These are phyloP conservation scores for Eurois occulta DNA, from an alignment of 2,888 invertebrate genomes.

Conservation along the genomic window DNA sequence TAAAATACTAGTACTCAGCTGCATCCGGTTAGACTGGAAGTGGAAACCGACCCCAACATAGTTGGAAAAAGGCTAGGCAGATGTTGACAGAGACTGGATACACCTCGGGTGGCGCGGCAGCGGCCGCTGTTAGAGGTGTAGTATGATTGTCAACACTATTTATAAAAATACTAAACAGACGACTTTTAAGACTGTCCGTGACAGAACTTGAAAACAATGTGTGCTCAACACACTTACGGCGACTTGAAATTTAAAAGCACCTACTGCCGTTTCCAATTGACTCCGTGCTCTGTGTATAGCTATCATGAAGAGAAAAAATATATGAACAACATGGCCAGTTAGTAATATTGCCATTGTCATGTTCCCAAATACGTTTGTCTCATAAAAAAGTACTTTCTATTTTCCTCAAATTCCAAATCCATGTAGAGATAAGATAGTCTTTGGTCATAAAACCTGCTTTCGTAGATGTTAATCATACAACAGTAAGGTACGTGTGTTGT, in stretches of 20 bases:
- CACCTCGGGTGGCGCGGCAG: too few relatives aligned
- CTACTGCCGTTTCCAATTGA: neutral
- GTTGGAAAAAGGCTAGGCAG: too few relatives aligned
- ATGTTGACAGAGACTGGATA: too few relatives aligned
- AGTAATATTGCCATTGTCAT: neutral
- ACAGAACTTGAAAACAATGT: neutral
- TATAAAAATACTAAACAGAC: too few relatives aligned
- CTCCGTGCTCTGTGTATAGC: neutral
- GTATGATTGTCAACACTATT: neutral
- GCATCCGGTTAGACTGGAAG: too few relatives aligned
- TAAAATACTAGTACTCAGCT: too few relatives aligned
- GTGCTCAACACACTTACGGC: neutral
- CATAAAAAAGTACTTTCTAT: neutral
- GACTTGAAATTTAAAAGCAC: neutral
- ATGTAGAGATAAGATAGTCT: constrained; percentile 10
- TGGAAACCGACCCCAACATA: too few relatives aligned
- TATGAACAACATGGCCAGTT: neutral
- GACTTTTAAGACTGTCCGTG: neutral
- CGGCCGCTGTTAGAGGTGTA: neutral
- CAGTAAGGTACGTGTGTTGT: constrained; percentile 45
- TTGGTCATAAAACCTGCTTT: constrained; percentile 24
- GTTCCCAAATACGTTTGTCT: neutral
- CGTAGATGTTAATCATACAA: constrained; percentile 42
- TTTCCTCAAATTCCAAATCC: constrained; percentile 10
- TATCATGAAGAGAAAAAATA: neutral